Evolutionary conservation across 2,888 invertebrate species (phyloP), one percentile per base, ranked within the genome.

Genomic region (Hirtodrosophila confusa): DNA sequence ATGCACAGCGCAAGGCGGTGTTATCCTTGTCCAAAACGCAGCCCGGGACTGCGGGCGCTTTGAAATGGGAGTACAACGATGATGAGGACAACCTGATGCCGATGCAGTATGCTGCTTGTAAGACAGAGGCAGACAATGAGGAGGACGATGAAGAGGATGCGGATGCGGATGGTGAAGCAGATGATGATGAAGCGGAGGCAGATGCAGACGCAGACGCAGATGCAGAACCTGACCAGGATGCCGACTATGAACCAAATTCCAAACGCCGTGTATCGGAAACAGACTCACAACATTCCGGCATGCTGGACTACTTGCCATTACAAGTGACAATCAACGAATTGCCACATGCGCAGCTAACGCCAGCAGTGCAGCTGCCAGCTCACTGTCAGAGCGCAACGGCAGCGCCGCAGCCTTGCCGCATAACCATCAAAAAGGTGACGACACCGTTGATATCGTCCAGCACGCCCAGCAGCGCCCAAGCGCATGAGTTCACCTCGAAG

Each of bases 251-350:
- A 9, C 74, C 69, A 0, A 44, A 69, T n/a, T 44, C 54, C 7
- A 89, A 88, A 43, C 79, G 85, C 0, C 74, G 68, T 6, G 41
- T 49, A 6, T 88, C 89, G 3, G 80, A 88, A 40, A 55, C 89
- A 23, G 89, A 86, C 17, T 86, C 89, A 0, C 88, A 88, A 49
- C 70, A 88, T 51, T 89, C 89, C 12, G 84, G 88, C 43, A 64
- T 86, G 66, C 62, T 85, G 31, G 89, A 85, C 4, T 89, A 63
- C 41, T 12, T 86, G 56, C 85, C 85, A 0, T 48, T 86, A 24
- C 85, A 86, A 24, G 89, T 86, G 17, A 89, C 85, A 33, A 89
- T 86, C 39, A 89, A 88, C 40, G 85, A 86, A 29, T 17, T 83
- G 60, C 88, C 89, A 3, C 66, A 72, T 4, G 56, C 50, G 0